A percentile compares a stretch with the other conserved stretches of the same genome.
Evolutionary conservation across 2,888 invertebrate genomes (phyloP).

Genomic region (Calameuta filiformis): DNA sequence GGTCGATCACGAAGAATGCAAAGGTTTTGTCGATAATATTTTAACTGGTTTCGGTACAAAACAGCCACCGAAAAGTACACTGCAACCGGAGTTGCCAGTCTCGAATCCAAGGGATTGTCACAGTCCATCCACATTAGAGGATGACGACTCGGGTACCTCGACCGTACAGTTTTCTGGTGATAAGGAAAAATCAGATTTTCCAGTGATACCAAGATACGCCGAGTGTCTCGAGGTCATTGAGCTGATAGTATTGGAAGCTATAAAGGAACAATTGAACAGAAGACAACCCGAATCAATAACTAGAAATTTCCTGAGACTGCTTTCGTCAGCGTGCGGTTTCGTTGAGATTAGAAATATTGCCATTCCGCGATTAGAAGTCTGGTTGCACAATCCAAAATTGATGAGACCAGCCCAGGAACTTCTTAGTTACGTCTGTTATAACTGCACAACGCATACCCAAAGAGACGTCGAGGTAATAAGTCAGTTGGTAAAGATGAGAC

Average conservation of each 20-base stretch:
- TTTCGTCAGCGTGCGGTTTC: slow-evolving; percentile 88
- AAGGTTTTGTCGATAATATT: slow-evolving; percentile 91
- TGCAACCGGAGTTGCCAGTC: slow-evolving; percentile 71
- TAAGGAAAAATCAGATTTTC: slow-evolving; percentile 64
- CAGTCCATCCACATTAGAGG: slow-evolving; percentile 61
- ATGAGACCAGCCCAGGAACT: slow-evolving; percentile 93
- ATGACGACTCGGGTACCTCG: slow-evolving; percentile 56
- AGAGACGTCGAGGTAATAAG: slow-evolving; percentile 82
- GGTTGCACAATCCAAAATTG: slow-evolving; percentile 96
- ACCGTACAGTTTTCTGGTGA: slow-evolving; percentile 49
- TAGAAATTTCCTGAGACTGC: slow-evolving; percentile 86
- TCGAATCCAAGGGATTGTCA: slow-evolving; percentile 57
- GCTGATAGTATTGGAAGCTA: slow-evolving; percentile 84
- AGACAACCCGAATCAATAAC: slow-evolving; percentile 89
- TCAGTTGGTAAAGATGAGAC: slow-evolving; percentile 86
- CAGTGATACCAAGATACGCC: slow-evolving; percentile 71
- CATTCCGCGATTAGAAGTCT: slow-evolving; percentile 86
- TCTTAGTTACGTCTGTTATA: slow-evolving; percentile 89
- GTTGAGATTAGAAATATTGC: slow-evolving; percentile 86
- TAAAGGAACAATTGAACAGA: slow-evolving; percentile 87
- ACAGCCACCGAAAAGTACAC: slow-evolving; percentile 76
- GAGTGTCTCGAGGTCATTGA: slow-evolving; percentile 78
- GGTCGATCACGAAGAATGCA: slow-evolving; percentile 93
- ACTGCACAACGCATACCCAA: slow-evolving; percentile 80
- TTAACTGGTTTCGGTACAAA: slow-evolving; percentile 86